Conservation (phyloP, 2,888 invertebrate genomes). For the Lordiphosa andalusiaca region DNA sequence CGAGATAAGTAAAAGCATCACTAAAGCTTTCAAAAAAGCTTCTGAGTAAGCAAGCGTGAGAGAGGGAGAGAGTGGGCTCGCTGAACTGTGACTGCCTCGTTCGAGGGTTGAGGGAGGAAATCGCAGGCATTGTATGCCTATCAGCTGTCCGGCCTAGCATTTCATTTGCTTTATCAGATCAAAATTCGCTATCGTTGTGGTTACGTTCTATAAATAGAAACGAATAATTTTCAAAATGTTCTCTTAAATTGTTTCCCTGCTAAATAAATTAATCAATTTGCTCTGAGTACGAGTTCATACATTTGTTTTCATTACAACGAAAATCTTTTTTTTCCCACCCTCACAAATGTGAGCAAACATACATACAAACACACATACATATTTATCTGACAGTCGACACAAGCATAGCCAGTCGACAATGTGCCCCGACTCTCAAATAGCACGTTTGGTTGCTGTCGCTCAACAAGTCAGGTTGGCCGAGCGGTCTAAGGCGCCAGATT, state of each 20-base stretch:
- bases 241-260: no score
- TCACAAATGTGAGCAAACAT: constrained; percentile 1
- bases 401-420: constrained; percentile 4
- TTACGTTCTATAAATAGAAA: no score
- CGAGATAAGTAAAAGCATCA: constrained; percentile 10
- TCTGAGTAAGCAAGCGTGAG: constrained; percentile 15
- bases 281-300: no score
- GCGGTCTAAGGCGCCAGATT: constrained; percentile 92
- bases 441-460: constrained; percentile 38
- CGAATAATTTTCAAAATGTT: no score
- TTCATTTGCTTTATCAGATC: constrained; percentile 26
- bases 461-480: constrained; percentile 86
- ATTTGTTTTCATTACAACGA: no score
- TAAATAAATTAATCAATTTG: no score
- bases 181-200: background rate
- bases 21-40: constrained; percentile 46
- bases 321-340: constrained; percentile 8
- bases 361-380: background rate
- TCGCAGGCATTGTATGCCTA: constrained; percentile 27
- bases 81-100: constrained; percentile 24
- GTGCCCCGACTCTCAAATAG: constrained; percentile 31
- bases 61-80: constrained; percentile 10
- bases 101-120: constrained; percentile 34
- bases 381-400: constrained; percentile 2
- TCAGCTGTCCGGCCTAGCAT: constrained; percentile 35